These are phyloP conservation scores for Microcaecilia unicolor DNA, from an alignment of 2,797 vertebrate species.

Conservation along the genomic window DNA sequence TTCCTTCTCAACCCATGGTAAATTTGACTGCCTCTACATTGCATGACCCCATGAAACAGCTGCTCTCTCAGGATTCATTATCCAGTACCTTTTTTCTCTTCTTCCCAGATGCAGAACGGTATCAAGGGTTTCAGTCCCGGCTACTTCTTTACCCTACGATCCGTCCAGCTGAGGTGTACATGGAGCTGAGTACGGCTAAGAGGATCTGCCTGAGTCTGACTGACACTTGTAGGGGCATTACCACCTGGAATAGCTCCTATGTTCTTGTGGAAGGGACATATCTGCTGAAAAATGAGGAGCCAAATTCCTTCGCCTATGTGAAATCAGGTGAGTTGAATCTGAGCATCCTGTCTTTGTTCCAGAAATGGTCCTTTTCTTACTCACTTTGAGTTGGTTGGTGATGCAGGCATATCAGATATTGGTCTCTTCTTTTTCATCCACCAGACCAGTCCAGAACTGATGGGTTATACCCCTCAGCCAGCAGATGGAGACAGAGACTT, in stretches of 20 bases:
- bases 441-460: no score
- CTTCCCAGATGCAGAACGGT: background rate
- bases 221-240: constrained; percentile 1
- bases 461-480: no score
- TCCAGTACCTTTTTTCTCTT: background rate
- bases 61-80: no score
- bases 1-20: no score
- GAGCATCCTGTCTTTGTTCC: no score
- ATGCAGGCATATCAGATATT: no score
- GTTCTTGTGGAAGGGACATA: constrained; percentile 2
- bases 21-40: no score
- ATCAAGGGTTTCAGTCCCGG: constrained; percentile 1
- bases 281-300: constrained; percentile 2
- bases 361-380: no score
- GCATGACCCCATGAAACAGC: no score
- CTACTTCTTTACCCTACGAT: background rate
- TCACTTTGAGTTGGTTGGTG: no score
- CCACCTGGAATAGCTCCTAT: constrained; percentile 2
- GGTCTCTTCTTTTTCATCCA: no score
- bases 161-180: background rate
- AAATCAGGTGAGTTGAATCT: constrained; percentile 7
- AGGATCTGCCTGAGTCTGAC: constrained; percentile 3
- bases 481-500: no score
- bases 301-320: background rate
- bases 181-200: constrained; percentile 5